These are phyloP conservation scores for Peromyscus nudipes DNA, from an alignment of 2,797 vertebrate species.

Conservation along the genomic window DNA sequence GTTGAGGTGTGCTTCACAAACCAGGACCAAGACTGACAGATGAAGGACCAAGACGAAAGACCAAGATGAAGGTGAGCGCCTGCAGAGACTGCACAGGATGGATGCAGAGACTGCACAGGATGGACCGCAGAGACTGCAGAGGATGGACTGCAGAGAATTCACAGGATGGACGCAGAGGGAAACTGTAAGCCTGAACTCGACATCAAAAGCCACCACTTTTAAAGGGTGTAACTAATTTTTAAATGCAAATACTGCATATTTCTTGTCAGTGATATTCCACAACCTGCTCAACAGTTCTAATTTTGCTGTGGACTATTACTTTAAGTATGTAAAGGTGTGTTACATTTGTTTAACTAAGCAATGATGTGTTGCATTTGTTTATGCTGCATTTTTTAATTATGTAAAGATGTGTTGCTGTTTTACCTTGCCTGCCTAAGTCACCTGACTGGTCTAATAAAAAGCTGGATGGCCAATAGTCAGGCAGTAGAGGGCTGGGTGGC, in stretches of 20 bases:
- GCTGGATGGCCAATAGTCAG: neutral
- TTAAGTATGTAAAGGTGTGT: neutral
- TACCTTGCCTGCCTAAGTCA: neutral
- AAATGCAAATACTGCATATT: slow-evolving; percentile 23
- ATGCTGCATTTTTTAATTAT: neutral
- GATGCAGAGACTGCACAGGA: neutral
- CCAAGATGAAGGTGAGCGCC: neutral
- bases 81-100: neutral
- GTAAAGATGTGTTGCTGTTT: neutral
- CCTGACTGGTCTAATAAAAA: neutral
- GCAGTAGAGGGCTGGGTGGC: neutral
- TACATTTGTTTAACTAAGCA: neutral
- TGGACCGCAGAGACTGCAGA: no score
- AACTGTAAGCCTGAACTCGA: neutral
- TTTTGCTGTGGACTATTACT: neutral
- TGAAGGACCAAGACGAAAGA: neutral
- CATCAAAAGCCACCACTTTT: neutral
- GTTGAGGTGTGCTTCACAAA: neutral
- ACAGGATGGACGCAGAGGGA: neutral
- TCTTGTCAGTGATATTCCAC: slow-evolving; percentile 10
- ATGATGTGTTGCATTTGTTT: no score
- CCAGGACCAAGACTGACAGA: no score
- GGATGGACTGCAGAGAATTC: no score
- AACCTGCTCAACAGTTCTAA: slow-evolving; percentile 40
- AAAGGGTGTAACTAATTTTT: neutral